phyloP scores from a whole-genome alignment of 2,113 vertebrate species.

The Centropristis striata region DNA sequence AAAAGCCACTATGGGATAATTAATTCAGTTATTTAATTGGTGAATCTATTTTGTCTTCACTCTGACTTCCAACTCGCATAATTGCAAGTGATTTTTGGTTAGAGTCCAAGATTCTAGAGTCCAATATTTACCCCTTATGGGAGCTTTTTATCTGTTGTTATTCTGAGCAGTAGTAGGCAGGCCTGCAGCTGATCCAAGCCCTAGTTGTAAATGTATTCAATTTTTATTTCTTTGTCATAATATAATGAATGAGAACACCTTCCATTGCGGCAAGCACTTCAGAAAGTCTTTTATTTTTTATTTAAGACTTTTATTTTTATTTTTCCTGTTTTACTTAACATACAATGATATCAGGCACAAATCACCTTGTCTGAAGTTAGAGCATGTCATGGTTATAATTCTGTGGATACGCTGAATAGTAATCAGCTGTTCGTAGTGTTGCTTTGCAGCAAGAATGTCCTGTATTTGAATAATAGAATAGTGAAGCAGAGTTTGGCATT shows the following conservation, averaged over 20 bases:
- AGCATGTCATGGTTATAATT: not conserved
- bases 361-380: not conserved
- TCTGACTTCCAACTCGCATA: conserved; percentile 43
- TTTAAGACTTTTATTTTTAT: not conserved
- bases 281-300: not conserved
- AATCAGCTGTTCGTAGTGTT: not conserved
- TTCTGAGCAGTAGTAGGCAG: not conserved
- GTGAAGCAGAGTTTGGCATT: too few relatives aligned
- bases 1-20: conserved; percentile 34
- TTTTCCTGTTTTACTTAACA: not conserved
- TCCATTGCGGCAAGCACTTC: not conserved
- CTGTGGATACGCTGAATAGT: not conserved
- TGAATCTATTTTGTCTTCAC: conserved; percentile 28
- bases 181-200: conserved; percentile 29
- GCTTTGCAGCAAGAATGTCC: not conserved
- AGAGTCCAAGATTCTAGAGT: conserved; percentile 24
- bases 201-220: not conserved
- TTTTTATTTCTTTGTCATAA: not conserved
- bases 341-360: not conserved
- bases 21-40: conserved; percentile 34
- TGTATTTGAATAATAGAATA: too few relatives aligned
- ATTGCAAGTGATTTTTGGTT: conserved; percentile 44
- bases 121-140: conserved; percentile 39
- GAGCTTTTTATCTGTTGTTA: conserved; percentile 9
- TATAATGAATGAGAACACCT: not conserved